phyloP scores from a whole-genome alignment of 2,888 invertebrate species.

The Philaethria dido region DNA sequence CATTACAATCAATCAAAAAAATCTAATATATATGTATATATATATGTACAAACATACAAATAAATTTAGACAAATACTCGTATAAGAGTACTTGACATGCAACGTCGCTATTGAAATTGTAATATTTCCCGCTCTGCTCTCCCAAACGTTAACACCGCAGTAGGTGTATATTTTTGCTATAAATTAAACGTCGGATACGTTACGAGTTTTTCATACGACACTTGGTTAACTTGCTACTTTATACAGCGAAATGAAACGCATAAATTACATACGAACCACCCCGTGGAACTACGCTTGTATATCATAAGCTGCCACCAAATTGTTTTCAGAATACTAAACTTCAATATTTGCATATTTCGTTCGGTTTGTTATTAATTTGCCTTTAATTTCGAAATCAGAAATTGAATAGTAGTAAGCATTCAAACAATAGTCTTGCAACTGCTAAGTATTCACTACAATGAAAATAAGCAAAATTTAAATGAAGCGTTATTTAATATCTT shows the following conservation, averaged over 20 bases:
- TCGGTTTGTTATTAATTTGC: constrained; percentile 11
- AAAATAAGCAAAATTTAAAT: constrained; percentile 5
- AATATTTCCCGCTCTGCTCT: constrained; percentile 23
- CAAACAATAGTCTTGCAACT: constrained; percentile 1
- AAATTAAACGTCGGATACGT: constrained; percentile 70
- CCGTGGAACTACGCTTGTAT: constrained; percentile 40
- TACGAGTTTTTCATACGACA: constrained; percentile 76
- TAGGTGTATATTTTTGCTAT: constrained; percentile 72
- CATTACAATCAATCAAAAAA: too few species aligned
- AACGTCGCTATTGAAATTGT: constrained; percentile 19
- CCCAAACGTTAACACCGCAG: constrained; percentile 48
- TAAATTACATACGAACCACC: constrained; percentile 63
- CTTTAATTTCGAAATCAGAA: constrained; percentile 13
- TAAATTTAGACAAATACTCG: constrained; percentile 9
- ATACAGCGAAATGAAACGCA: constrained; percentile 79
- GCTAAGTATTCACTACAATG: constrained; percentile 11
- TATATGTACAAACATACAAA: neutral
- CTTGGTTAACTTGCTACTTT: constrained; percentile 69
- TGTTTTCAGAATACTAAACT: constrained; percentile 23
- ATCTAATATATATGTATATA: neutral
- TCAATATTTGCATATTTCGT: constrained; percentile 21
- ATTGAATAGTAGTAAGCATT: constrained; percentile 1
- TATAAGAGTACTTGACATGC: constrained; percentile 1
- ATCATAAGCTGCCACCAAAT: constrained; percentile 38
- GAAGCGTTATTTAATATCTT: neutral